Percentiles rank a stretch among this genome's conserved stretches.
phyloP scores from a whole-genome alignment of 2,113 vertebrate genomes.

The Apteryx owenii region DNA sequence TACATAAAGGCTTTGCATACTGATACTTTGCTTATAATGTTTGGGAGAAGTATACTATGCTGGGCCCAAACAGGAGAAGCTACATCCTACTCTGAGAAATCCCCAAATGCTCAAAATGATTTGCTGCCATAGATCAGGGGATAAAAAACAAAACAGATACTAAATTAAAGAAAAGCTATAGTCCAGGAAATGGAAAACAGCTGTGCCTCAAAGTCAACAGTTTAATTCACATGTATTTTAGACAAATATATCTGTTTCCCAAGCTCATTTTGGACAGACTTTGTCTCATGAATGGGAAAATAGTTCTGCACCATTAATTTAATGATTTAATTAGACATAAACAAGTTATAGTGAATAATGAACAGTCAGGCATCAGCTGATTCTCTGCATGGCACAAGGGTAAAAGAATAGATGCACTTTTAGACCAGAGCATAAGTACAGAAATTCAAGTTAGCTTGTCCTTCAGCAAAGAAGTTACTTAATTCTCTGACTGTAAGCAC shows the following conservation, averaged over 20 bases:
- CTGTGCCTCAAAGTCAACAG: not conserved
- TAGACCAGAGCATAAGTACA: not conserved
- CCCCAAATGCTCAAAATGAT: conserved; percentile 12
- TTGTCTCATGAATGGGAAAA: not conserved
- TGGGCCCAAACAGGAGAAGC: not conserved
- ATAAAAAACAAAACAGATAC: not conserved
- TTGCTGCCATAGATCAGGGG: not conserved
- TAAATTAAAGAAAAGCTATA: not conserved
- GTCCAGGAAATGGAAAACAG: not conserved
- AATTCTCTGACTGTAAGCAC: not conserved
- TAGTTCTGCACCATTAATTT: not conserved
- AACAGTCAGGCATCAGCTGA: not conserved
- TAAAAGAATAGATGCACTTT: not conserved
- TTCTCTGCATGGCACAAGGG: not conserved
- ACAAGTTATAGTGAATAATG: not conserved
- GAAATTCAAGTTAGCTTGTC: not conserved
- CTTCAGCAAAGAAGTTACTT: not conserved
- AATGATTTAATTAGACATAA: not conserved
- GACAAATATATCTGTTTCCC: not conserved
- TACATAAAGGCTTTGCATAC: not conserved
- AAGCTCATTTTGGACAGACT: not conserved
- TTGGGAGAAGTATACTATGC: not conserved
- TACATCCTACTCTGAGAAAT: not conserved
- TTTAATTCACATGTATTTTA: not conserved
- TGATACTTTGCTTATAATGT: not conserved